Evolutionary conservation across 1,140 invertebrate species (phyloP).

Genomic region (Prorops nasuta): DNA sequence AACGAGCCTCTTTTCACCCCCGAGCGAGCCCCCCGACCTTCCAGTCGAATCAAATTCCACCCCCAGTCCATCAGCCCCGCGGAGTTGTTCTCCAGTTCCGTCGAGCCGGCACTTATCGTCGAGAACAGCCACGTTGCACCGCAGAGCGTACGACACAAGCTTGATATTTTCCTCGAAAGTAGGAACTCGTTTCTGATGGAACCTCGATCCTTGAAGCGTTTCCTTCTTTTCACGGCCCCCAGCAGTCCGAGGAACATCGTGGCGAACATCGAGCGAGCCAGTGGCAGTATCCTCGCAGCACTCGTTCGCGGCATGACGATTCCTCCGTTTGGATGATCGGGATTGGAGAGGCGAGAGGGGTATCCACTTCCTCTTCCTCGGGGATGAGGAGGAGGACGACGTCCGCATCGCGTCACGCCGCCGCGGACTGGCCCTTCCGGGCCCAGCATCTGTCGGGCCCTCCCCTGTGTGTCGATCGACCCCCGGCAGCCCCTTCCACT

Average conservation of each 20-base stretch:
- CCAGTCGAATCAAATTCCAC: not conserved
- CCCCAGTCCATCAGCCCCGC: not conserved
- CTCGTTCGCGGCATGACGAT: not conserved
- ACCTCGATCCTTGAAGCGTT: too few species aligned
- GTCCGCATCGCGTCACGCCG: slow-evolving; percentile 57
- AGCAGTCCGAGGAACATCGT: not conserved
- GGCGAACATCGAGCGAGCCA: not conserved
- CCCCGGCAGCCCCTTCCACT: not conserved
- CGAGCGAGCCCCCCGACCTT: not conserved
- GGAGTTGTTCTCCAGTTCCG: not conserved
- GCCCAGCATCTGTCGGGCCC: slow-evolving; percentile 50
- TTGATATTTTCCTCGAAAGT: too few species aligned
- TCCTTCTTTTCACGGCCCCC: too few species aligned
- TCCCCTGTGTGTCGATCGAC: slow-evolving; percentile 30
- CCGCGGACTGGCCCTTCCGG: slow-evolving; percentile 47
- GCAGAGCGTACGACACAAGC: too few species aligned
- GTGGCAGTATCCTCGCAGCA: not conserved
- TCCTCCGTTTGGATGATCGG: slow-evolving; percentile 4
- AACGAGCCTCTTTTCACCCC: not conserved
- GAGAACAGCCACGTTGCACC: too few species aligned
- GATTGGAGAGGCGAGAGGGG: slow-evolving; percentile 21
- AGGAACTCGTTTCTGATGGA: too few species aligned
- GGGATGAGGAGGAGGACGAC: slow-evolving; percentile 41
- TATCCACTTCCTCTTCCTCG: slow-evolving; percentile 38
- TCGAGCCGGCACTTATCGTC: not conserved